Evolutionary conservation across 2,797 vertebrate species (phyloP), one percentile per base, ranked within the genome.

Genomic region (Nothura maculosa): DNA sequence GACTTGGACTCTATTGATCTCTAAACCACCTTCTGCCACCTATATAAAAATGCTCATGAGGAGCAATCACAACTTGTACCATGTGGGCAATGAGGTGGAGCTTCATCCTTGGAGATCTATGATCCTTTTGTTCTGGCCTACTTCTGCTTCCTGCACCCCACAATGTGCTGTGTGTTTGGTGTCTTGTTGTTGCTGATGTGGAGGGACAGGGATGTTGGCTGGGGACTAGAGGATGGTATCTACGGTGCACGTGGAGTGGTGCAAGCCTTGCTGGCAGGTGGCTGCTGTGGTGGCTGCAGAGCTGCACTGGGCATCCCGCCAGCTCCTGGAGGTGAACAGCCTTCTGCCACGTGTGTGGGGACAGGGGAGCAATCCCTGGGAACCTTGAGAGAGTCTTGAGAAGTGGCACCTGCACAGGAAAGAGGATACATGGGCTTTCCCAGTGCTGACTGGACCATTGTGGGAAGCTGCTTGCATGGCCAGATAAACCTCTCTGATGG

Each of bases 231-330:
- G 25, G 10, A 36, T 28, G 20, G 7, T 32, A 4, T 21, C 30
- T 24, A 5, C 8, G 8, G 6, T 1, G 2, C 4, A 1, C 1
- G 4, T 3, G 0, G 3, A 2, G 10, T 0, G 73, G 15, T 0
- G 0, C 7, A 40, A 63, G 34, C 25, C 40, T 15, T 45, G 14
- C 13, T 0, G 8, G n/a, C 11, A 7, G 6, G 16, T 22, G 42
- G 55, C 47, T 30, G 5, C 54, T 36, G 48, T 42, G 21, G 11
- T 0, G 5, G 40, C 21, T 50, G 62, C 6, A 17, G 12, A 60
- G 20, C 1, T 12, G 17, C 50, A 36, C 11, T 19, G 17, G n/a
- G 40, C 21, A n/a, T 30, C 30, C 69, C 15, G 12, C 22, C 36
- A 73, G 38, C 24, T 36, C 22, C 38, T 18, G 0, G 45, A 42